phyloP scores from a whole-genome alignment of 2,888 invertebrate genomes.

The Phyllotreta cruciferae region DNA sequence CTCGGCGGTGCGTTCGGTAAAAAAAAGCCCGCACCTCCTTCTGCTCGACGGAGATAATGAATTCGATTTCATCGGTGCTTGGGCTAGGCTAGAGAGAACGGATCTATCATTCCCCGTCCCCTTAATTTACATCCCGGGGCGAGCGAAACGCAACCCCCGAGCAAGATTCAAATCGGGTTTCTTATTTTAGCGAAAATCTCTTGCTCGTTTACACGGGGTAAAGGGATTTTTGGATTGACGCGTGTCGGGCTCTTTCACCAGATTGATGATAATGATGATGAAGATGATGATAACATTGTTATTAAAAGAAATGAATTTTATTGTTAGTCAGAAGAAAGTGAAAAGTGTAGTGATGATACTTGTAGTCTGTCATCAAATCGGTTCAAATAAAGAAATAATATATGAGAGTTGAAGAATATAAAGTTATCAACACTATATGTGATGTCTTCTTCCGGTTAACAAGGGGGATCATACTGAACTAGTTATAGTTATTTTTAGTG shows the following conservation, averaged over 20 bases:
- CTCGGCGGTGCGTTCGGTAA: neutral
- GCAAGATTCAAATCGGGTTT: constrained; percentile 20
- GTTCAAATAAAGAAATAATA: neutral
- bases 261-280: no score
- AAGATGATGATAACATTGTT: constrained; percentile 1
- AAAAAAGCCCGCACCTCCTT: constrained; percentile 17
- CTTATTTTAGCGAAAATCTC: constrained; percentile 6
- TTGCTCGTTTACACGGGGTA: neutral
- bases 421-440: no score
- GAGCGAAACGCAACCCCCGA: constrained; percentile 7
- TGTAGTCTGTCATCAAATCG: neutral
- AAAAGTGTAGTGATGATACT: no score
- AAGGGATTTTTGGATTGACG: constrained; percentile 2
- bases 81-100: constrained; percentile 19
- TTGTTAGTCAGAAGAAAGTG: no score
- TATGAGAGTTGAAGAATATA: no score
- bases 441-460: no score
- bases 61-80: constrained; percentile 27
- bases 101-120: constrained; percentile 9
- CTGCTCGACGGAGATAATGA: constrained; percentile 2
- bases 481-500: no score
- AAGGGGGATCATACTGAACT: no score
- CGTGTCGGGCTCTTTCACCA: constrained; percentile 1
- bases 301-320: no score
- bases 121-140: constrained; percentile 23